Conservation (phyloP, 2,888 invertebrate genomes). For the Drosophila paranaensis region DNA sequence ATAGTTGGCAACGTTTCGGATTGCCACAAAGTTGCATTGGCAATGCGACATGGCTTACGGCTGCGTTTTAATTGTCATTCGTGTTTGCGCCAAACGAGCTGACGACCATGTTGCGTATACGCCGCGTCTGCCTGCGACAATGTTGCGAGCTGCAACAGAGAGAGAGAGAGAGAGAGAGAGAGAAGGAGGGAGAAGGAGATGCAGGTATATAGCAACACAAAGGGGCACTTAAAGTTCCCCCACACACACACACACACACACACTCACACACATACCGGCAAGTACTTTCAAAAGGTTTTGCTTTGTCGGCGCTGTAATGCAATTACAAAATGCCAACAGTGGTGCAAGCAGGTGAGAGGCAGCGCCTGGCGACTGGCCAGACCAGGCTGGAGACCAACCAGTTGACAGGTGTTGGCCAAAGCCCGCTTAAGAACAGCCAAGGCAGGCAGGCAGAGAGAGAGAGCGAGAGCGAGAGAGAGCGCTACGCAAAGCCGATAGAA, state of each 20-base stretch:
- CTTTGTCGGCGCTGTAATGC: slow-evolving; percentile 73
- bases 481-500: neutral
- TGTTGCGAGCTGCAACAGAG: slow-evolving; percentile 30
- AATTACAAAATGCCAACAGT: slow-evolving; percentile 74
- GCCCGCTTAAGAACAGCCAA: slow-evolving; percentile 29
- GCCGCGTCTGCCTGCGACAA: slow-evolving; percentile 40
- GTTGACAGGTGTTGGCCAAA: slow-evolving; percentile 66
- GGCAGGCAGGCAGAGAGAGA: neutral
- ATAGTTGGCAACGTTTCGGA: slow-evolving; percentile 35
- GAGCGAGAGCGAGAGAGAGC: neutral
- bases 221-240: slow-evolving; percentile 71
- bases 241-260: slow-evolving; percentile 33
- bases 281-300: slow-evolving; percentile 63
- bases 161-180: neutral
- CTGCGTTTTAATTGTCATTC: slow-evolving; percentile 59
- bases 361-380: neutral
- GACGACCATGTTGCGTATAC: slow-evolving; percentile 55
- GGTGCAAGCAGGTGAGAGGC: slow-evolving; percentile 11
- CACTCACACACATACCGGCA: slow-evolving; percentile 8
- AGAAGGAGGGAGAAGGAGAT: neutral
- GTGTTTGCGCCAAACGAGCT: slow-evolving; percentile 48
- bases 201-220: slow-evolving; percentile 55
- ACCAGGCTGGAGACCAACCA: slow-evolving; percentile 17
- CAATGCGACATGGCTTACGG: slow-evolving; percentile 48
- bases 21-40: slow-evolving; percentile 51